Evolutionary conservation across 92 coral and sea anemone species (phyloP).

Genomic region (Epizoanthus ramosus): DNA sequence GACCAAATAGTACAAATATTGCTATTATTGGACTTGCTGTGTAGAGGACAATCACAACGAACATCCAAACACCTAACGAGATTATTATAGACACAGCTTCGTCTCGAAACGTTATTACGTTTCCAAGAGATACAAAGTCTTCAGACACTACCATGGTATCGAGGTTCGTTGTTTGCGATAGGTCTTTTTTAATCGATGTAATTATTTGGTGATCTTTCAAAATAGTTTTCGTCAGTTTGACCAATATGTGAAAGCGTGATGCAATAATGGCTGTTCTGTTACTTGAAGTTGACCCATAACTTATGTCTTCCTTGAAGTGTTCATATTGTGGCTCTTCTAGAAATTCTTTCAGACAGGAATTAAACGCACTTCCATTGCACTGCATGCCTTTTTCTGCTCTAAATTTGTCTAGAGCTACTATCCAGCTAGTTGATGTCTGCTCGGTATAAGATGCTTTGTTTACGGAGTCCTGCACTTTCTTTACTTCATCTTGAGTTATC

Average conservation of each 20-base stretch:
- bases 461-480: constrained; percentile 9
- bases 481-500: constrained; percentile 28
- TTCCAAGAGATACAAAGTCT: constrained; percentile 37
- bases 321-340: constrained; percentile 11
- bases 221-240: neutral
- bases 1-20: constrained; percentile 40
- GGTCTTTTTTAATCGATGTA: constrained; percentile 22
- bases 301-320: constrained; percentile 27
- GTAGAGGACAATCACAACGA: constrained; percentile 30
- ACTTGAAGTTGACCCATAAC: neutral
- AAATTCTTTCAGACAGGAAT: constrained; percentile 23
- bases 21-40: constrained; percentile 41
- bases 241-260: constrained; percentile 15
- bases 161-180: constrained; percentile 1
- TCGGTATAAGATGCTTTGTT: constrained; percentile 38
- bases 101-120: constrained; percentile 15
- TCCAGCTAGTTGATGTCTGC: constrained; percentile 37
- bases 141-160: constrained; percentile 13
- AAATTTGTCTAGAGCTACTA: constrained; percentile 19
- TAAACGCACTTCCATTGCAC: constrained; percentile 25
- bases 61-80: constrained; percentile 32
- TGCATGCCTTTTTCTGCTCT: neutral
- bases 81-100: constrained; percentile 25
- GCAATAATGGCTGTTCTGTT: constrained; percentile 20
- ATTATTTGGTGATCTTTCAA: constrained; percentile 25